Evolutionary conservation across 2,888 invertebrate genomes (phyloP), one percentile per base, ranked within the genome.

Genomic region (Erebia palarica): DNA sequence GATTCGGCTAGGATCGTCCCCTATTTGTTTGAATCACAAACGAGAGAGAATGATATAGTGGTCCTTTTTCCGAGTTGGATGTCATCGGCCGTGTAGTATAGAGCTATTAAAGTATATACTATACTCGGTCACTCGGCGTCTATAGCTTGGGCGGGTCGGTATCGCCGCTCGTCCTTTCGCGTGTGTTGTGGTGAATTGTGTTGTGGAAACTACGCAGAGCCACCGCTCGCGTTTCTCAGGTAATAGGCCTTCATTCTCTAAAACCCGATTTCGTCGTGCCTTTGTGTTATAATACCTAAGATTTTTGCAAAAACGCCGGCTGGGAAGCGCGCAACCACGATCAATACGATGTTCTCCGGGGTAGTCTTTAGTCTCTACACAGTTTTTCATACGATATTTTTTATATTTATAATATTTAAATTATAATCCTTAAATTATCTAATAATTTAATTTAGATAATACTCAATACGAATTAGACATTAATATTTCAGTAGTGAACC

Each of bases 281-380:
- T 88, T 87, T 88, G 80, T 87, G 86, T 87, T 81, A 87, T 75
- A 78, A 51, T 51, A 18, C 85, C 84, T 81, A 63, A 51, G 63
- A 36, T 64, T 71, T 75, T 83, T 74, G 85, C 83, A 72, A 84
- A 78, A 79, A 78, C 76, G 81, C 86, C 86, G 87, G 83, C 79
- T 79, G 80, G 79, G 80, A 81, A 86, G 84, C 83, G 86, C 86
- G 85, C 85, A 84, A 77, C 82, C 76, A 75, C 92, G 92, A 92
- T 93, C 92, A 90, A 93, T 93, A 88, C 86, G 88, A 91, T 89
- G 89, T 90, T 90, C 89, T 89, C 89, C 82, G 80, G 82, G 81
- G 79, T 73, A 78, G 81, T 21, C 13, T 58, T 27, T 51, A 80
- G 80, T 79, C 82, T 82, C 81, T 65, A 69, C 79, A 75, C 71